Evolutionary conservation across 2,797 vertebrate species (phyloP).

Genomic region (Propithecus perrieri): DNA sequence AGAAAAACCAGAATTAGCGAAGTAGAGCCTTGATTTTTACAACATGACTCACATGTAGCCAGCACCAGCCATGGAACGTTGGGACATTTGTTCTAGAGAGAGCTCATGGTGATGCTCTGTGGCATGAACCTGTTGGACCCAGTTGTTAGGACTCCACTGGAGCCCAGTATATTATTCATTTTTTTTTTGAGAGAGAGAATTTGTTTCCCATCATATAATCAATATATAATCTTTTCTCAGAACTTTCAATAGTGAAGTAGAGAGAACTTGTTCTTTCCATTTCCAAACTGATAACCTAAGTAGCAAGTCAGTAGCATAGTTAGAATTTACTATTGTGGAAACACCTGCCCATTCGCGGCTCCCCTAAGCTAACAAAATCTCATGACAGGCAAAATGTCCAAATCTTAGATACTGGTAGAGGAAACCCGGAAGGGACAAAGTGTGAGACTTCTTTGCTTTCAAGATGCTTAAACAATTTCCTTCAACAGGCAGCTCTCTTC

Average conservation of each 20-base stretch:
- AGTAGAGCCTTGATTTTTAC: not conserved
- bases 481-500: conserved; percentile 30
- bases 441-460: not conserved
- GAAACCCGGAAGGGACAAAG: not conserved
- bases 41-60: not conserved
- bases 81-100: not conserved
- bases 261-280: not conserved
- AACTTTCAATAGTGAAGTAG: not conserved
- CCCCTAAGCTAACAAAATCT: not conserved
- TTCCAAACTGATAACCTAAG: not conserved
- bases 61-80: not conserved
- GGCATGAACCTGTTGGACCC: not conserved
- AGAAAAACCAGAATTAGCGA: not conserved
- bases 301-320: not conserved
- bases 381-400: not conserved
- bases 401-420: not conserved
- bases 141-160: not conserved
- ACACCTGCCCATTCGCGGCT: not conserved
- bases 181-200: not conserved
- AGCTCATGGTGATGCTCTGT: too few species aligned
- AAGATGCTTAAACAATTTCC: not conserved
- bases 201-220: not conserved
- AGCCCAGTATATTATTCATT: not conserved
- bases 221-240: not conserved
- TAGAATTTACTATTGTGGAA: not conserved